phyloP scores from a whole-genome alignment of 2,113 vertebrate genomes.

The Cathartes aura region DNA sequence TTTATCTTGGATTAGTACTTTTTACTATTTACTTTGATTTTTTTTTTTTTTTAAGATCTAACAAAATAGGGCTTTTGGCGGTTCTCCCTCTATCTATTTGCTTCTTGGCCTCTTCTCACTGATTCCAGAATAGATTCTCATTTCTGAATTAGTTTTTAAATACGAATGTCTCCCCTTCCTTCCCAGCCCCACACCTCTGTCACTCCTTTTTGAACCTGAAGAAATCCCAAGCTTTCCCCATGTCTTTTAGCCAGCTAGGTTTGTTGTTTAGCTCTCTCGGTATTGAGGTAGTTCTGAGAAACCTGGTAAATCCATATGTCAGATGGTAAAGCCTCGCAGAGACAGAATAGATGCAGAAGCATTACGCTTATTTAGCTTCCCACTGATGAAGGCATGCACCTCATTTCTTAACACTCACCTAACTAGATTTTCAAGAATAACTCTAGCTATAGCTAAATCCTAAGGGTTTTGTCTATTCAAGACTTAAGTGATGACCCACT shows the following conservation, averaged over 20 bases:
- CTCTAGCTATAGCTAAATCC: neutral
- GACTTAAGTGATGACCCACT: neutral
- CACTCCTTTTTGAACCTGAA: neutral
- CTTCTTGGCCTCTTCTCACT: neutral
- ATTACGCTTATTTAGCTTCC: neutral
- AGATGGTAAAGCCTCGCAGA: neutral
- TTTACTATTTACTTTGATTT: neutral
- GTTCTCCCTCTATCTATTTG: neutral
- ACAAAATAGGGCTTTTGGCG: accelerated
- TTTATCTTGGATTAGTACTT: neutral
- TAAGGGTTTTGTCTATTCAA: neutral
- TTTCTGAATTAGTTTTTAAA: neutral
- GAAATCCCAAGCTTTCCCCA: neutral
- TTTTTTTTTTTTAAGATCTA: neutral
- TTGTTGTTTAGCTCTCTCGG: neutral
- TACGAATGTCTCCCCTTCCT: neutral
- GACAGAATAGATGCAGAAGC: neutral
- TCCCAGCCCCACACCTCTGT: neutral
- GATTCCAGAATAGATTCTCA: neutral
- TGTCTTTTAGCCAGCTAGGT: neutral
- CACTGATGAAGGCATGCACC: neutral
- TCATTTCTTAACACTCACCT: neutral
- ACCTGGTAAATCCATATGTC: neutral
- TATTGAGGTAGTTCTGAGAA: neutral
- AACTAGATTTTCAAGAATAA: neutral